Evolutionary conservation across 2,888 invertebrate genomes (phyloP).

Genomic region (Poecilus cupreus): DNA sequence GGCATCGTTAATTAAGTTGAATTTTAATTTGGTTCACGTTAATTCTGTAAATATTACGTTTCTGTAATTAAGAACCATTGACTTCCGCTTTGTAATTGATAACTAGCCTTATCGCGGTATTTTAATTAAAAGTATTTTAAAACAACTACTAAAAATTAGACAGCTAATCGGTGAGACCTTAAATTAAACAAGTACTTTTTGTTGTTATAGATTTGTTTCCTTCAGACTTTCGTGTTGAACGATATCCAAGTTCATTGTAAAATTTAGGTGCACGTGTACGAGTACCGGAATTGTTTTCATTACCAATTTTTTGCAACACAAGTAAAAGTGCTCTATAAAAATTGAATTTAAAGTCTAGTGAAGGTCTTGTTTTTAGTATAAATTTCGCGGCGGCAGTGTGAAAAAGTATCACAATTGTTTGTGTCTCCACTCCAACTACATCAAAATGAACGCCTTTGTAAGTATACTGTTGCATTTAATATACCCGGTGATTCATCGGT

Average conservation of each 20-base stretch:
- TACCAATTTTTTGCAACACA: conserved; percentile 17
- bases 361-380: conserved; percentile 21
- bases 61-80: conserved; percentile 45
- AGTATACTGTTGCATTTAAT: background rate
- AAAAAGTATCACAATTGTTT: conserved; percentile 22
- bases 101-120: conserved; percentile 14
- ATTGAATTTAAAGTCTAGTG: background rate
- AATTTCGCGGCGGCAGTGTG: background rate
- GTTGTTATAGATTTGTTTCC: too few relatives aligned
- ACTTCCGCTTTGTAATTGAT: conserved; percentile 49
- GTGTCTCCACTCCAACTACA: background rate
- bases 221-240: too few relatives aligned
- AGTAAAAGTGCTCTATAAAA: conserved; percentile 12
- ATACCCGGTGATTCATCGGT: too few relatives aligned
- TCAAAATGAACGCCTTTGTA: conserved; percentile 35
- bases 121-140: conserved; percentile 12
- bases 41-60: conserved; percentile 46
- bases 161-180: background rate
- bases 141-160: background rate
- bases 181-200: background rate
- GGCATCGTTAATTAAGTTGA: conserved; percentile 47
- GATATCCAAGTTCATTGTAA: background rate
- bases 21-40: conserved; percentile 37
- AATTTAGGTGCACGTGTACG: too few relatives aligned
- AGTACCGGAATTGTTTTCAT: conserved; percentile 34